Conservation (phyloP, 2,797 vertebrate species). For the Myioborus miniatus region DNA sequence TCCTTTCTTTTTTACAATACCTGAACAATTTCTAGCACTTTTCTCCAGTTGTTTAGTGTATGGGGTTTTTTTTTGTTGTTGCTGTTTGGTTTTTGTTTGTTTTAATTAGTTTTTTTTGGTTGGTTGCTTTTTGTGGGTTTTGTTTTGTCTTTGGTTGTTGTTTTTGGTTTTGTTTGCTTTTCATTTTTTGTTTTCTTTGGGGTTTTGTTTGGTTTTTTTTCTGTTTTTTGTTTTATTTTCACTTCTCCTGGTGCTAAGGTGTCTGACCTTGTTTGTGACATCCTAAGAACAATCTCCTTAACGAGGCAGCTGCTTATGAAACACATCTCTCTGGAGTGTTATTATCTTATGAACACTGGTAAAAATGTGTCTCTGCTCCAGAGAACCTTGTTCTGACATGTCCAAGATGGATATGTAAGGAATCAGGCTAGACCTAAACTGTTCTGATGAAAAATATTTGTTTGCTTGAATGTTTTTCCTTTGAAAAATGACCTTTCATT, state of each 20-base stretch:
- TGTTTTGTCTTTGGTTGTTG: not conserved
- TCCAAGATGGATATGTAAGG: not conserved
- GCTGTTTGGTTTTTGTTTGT: not conserved
- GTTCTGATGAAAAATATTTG: not conserved
- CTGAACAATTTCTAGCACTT: not conserved
- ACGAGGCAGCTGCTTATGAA: not conserved
- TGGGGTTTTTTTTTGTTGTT: not conserved
- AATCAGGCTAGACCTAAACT: not conserved
- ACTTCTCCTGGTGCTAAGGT: not conserved
- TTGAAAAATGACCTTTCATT: not conserved
- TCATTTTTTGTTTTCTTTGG: not conserved
- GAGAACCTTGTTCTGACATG: not conserved
- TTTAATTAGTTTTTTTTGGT: rapidly evolving
- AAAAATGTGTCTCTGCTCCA: not conserved
- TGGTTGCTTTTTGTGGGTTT: too few species aligned
- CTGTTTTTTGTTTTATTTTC: rapidly evolving
- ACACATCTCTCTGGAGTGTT: not conserved
- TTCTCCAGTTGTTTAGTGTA: not conserved
- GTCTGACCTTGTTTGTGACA: not conserved
- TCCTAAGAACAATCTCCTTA: not conserved
- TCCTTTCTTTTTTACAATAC: not conserved
- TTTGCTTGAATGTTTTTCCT: not conserved
- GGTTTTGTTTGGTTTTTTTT: rapidly evolving
- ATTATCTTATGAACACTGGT: not conserved
- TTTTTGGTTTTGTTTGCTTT: not conserved